Evolutionary conservation across 2,888 invertebrate genomes (phyloP).

Genomic region (Timema cristinae): DNA sequence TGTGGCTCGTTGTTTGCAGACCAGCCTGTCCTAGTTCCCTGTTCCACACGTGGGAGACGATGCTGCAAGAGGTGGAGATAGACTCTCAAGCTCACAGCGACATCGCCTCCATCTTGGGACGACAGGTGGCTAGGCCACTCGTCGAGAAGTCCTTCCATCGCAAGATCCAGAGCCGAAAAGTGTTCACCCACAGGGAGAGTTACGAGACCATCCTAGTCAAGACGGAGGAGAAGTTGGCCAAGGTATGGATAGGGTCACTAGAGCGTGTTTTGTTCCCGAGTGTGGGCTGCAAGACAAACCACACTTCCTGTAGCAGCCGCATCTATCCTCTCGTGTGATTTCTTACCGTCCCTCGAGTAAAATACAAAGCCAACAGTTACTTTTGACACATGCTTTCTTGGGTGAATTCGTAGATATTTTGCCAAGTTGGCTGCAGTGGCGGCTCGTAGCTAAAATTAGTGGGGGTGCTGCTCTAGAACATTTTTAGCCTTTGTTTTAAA

Average conservation of each 20-base stretch:
- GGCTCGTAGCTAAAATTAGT: too few relatives aligned
- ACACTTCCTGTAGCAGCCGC: too few relatives aligned
- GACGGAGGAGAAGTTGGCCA: slow-evolving; percentile 72
- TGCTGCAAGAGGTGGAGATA: slow-evolving; percentile 86
- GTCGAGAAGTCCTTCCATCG: slow-evolving; percentile 84
- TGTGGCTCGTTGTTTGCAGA: slow-evolving; percentile 46
- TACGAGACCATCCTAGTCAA: slow-evolving; percentile 84
- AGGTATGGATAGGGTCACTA: slow-evolving; percentile 48
- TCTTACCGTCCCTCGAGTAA: too few relatives aligned
- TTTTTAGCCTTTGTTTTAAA: too few relatives aligned
- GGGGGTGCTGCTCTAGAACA: too few relatives aligned
- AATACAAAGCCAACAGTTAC: too few relatives aligned
- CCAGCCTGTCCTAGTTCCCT: slow-evolving; percentile 75
- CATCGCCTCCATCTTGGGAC: slow-evolving; percentile 72
- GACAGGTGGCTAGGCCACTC: slow-evolving; percentile 75
- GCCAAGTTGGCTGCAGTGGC: too few relatives aligned
- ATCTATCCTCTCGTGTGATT: too few relatives aligned
- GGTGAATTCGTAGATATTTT: too few relatives aligned
- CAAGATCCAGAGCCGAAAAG: slow-evolving; percentile 86
- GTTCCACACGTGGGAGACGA: slow-evolving; percentile 86
- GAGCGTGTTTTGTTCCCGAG: too few relatives aligned
- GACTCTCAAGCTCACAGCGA: slow-evolving; percentile 83
- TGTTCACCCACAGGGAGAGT: slow-evolving; percentile 85
- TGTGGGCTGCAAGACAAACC: too few relatives aligned
- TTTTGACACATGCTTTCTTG: too few relatives aligned